A percentile compares a stretch with the other conserved stretches of the same genome.
Evolutionary conservation across 2,888 invertebrate species (phyloP).

Genomic region (Agriopis leucophaearia): DNA sequence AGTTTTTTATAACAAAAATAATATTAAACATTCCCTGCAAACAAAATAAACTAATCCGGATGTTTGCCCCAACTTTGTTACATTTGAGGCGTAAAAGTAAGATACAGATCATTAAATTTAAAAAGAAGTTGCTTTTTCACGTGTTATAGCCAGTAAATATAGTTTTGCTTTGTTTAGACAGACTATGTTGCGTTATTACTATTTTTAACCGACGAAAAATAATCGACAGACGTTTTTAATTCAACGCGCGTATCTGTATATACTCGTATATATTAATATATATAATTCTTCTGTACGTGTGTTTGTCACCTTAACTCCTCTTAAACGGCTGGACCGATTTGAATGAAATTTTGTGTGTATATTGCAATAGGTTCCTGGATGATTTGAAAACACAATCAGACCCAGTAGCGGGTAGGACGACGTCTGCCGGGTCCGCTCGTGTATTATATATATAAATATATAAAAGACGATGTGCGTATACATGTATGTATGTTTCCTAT

Average conservation of each 20-base stretch:
- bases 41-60: neutral
- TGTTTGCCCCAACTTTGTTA: slow-evolving; percentile 4
- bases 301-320: no score
- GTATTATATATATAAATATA: no score
- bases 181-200: slow-evolving; percentile 6
- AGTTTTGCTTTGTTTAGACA: slow-evolving; percentile 9
- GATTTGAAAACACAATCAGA: no score
- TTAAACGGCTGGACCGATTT: no score
- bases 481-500: no score
- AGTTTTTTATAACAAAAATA: no score
- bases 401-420: no score
- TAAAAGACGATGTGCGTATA: no score
- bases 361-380: no score
- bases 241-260: neutral
- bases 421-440: no score
- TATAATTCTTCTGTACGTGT: no score
- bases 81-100: slow-evolving; percentile 19
- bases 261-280: slow-evolving; percentile 1
- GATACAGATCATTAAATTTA: slow-evolving; percentile 8
- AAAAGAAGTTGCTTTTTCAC: slow-evolving; percentile 10
- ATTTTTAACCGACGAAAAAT: neutral
- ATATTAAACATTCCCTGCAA: neutral
- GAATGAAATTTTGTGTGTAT: no score
- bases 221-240: neutral
- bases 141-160: slow-evolving; percentile 2